Conservation (phyloP, 2,797 vertebrate species). For the Acomys russatus region DNA sequence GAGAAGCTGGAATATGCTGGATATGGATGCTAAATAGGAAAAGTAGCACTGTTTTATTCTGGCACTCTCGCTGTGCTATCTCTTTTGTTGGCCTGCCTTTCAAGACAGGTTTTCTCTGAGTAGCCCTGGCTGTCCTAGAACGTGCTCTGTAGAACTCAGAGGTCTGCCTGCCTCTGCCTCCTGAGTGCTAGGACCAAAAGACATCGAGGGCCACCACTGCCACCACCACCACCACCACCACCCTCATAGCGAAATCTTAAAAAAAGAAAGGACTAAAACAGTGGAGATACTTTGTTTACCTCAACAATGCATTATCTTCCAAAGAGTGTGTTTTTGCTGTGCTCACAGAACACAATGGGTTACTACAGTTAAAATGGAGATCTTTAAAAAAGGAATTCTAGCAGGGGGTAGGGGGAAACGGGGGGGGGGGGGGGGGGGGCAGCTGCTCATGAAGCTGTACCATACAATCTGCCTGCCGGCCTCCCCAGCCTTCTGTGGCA, state of each 20-base stretch:
- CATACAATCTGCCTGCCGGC: not conserved
- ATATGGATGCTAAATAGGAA: slow-evolving; percentile 28
- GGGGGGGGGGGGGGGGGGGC: not conserved
- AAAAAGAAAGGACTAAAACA: slow-evolving; percentile 54
- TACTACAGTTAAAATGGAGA: not conserved
- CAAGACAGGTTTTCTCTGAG: not conserved
- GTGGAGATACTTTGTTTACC: not conserved
- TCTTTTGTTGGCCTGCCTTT: not conserved
- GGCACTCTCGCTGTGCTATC: not conserved
- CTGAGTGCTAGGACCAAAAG: not conserved
- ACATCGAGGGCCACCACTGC: too few relatives aligned
- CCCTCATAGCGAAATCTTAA: slow-evolving; percentile 34
- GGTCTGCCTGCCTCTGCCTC: not conserved
- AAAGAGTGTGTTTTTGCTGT: slow-evolving; percentile 54
- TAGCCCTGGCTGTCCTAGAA: not conserved
- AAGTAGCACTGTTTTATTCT: slow-evolving; percentile 20
- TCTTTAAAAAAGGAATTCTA: slow-evolving; percentile 32
- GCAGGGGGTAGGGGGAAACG: not conserved
- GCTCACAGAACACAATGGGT: slow-evolving; percentile 66
- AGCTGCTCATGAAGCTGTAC: slow-evolving; percentile 29
- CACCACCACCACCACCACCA: not conserved
- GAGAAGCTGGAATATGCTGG: not conserved
- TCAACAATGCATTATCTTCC: slow-evolving; percentile 49
- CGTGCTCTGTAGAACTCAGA: not conserved
- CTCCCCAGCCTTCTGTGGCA: slow-evolving; percentile 39